phyloP scores from a whole-genome alignment of 2,888 invertebrate genomes.

The Caradrina clavipalpis region DNA sequence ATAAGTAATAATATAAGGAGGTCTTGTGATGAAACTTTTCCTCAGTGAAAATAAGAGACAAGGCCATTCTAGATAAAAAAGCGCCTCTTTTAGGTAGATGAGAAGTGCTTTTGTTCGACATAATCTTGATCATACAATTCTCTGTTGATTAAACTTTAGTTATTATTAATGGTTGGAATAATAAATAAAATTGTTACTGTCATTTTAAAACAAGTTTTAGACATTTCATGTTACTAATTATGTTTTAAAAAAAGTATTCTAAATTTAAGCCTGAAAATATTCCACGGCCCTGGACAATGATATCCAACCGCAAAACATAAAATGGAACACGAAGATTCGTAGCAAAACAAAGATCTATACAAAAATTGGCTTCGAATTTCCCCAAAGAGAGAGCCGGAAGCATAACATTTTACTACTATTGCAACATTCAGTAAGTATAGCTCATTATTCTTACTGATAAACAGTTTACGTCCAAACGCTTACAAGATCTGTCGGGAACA shows the following conservation, averaged over 20 bases:
- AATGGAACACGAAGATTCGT: constrained; percentile 36
- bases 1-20: constrained; percentile 18
- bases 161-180: neutral
- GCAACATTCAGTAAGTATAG: constrained; percentile 38
- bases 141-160: neutral
- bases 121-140: neutral
- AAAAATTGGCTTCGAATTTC: constrained; percentile 57
- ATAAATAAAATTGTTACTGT: neutral
- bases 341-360: constrained; percentile 49
- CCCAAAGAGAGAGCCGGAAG: constrained; percentile 56
- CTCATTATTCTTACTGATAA: constrained; percentile 54
- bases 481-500: constrained; percentile 34
- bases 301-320: constrained; percentile 34
- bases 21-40: constrained; percentile 23
- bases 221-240: neutral
- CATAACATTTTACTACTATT: constrained; percentile 53
- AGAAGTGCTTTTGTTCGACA: neutral
- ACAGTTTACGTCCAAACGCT: constrained; percentile 46
- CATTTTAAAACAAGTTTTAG: neutral
- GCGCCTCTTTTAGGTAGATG: neutral
- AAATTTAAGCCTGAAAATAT: constrained; percentile 3
- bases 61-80: neutral
- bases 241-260: neutral
- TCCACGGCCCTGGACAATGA: constrained; percentile 1
- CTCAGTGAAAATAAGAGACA: constrained; percentile 6